These are phyloP conservation scores for Argyresthia goedartella DNA, from an alignment of 2,888 invertebrate species.

Conservation along the genomic window DNA sequence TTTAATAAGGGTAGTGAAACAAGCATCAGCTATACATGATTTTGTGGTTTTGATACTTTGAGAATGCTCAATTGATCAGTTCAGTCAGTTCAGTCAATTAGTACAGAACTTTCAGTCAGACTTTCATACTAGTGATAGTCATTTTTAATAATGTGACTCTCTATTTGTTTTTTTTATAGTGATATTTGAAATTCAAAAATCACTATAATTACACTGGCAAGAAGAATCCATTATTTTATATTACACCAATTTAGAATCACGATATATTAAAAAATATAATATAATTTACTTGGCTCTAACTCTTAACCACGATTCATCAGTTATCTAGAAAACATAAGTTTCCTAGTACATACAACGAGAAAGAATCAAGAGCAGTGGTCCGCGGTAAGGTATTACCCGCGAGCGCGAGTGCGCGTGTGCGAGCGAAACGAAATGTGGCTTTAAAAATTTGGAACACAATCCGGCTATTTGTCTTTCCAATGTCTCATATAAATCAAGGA, in stretches of 20 bases:
- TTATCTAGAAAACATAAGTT: not conserved
- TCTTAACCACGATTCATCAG: not conserved
- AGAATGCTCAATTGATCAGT: not conserved
- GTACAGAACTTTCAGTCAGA: no score
- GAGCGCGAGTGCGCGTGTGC: conserved; percentile 55
- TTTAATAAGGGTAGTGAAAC: conserved; percentile 43
- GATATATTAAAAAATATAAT: no score
- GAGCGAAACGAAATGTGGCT: conserved; percentile 79
- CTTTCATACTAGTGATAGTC: no score
- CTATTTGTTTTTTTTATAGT: no score
- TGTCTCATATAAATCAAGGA: conserved; percentile 80
- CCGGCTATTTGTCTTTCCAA: conserved; percentile 82
- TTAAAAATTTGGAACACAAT: conserved; percentile 86
- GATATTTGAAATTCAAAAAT: no score
- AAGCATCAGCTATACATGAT: conserved; percentile 12
- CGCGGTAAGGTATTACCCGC: conserved; percentile 41
- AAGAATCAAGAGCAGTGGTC: conserved; percentile 39
- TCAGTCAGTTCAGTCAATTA: not conserved
- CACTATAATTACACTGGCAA: no score
- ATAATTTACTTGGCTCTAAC: no score
- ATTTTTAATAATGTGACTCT: no score
- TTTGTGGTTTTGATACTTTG: conserved; percentile 25
- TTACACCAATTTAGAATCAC: no score
- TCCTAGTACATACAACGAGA: not conserved
- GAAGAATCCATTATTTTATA: no score